Conservation (phyloP, 2,113 vertebrate genomes). For the Hoplias malabaricus region DNA sequence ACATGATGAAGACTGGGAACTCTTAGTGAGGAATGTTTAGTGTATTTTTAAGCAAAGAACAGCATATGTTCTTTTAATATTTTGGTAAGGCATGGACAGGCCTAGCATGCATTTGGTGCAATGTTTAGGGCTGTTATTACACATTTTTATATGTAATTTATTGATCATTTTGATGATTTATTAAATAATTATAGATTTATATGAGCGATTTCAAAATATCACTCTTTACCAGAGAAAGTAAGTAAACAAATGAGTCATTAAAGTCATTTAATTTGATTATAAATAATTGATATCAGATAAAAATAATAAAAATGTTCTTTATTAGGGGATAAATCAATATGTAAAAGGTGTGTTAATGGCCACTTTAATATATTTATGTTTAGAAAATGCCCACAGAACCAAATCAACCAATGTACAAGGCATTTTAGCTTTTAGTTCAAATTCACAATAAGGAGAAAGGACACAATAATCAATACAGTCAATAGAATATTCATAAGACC, state of each 20-base stretch:
- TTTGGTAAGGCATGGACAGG: neutral
- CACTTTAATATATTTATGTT: no score
- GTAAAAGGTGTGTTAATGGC: no score
- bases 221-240: neutral
- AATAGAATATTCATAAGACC: conserved; percentile 30
- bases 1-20: neutral
- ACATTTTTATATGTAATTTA: neutral
- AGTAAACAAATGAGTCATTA: no score
- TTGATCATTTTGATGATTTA: neutral
- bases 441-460: conserved; percentile 12
- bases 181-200: neutral
- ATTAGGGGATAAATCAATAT: no score
- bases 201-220: neutral
- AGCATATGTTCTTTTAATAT: neutral
- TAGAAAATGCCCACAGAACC: neutral
- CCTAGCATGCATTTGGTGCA: neutral
- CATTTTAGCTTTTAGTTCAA: neutral
- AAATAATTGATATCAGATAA: no score
- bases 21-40: neutral
- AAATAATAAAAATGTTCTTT: no score
- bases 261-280: no score
- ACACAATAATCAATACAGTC: neutral
- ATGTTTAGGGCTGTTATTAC: neutral
- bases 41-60: neutral
- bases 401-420: neutral